Base-by-base conservation (phyloP, 2,888 invertebrate species). In the Ashinkailepas kermadecensis region DNA sequence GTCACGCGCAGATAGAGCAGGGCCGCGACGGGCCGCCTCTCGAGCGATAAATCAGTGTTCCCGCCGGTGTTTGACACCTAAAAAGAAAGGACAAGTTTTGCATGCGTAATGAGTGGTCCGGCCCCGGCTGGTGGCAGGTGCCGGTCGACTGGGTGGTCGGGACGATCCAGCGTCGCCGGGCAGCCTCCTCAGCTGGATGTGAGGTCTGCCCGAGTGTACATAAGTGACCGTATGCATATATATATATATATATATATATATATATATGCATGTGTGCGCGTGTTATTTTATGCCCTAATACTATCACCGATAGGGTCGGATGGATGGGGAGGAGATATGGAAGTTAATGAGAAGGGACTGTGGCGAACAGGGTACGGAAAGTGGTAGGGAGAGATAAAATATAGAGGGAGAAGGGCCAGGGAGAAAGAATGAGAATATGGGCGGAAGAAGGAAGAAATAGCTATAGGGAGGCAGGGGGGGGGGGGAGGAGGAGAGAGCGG, bases 361-460 rank as follows among this genome's bases (percentile, higher is more conserved):
- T 39, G 39, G 39, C 39, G 39, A 39, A 39, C 39, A 39, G 39
- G 39, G 39, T 39, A 39, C 4, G 39, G 39, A 4, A 39, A 39
- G 39, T 39, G 70, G 9, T 21, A 39, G 54, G 70, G 59, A 18
- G 78, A 12, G 67, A 11, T 3, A 13, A 12, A 9, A 25, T 6
- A 57, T 18, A 23, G 21, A 78, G 81, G 80, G 67, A 81, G 79
- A 74, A 21, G 70, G 58, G 81, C 64, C 54, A 79, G 81, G 56
- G 54, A 64, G 83, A 78, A 81, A 56, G 65, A 70, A 78, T 15
- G 67, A 80, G 39, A 39, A 39, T 39, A 39, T 3, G 39, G 39
- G 39, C 39, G 78, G 78, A 79, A 85, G 82, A 84, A 85, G 86
- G 89, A 89, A 87, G 86, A 87, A 87, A 86, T 86, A 88, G 87